Evolutionary conservation across 2,797 vertebrate species (phyloP).

Genomic region (Falco novaeseelandiae): DNA sequence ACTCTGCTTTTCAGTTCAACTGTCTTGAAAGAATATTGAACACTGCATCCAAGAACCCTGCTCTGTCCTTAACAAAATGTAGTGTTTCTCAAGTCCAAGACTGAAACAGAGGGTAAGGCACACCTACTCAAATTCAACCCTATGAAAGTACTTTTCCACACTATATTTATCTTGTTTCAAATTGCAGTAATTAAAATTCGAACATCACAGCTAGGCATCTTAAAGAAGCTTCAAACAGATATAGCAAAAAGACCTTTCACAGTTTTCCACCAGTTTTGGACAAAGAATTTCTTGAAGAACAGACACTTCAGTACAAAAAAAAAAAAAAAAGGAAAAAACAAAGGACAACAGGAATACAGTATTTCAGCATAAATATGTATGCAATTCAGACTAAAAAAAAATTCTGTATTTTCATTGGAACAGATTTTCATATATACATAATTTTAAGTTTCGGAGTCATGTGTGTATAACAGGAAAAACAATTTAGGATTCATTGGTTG

Average conservation of each 20-base stretch:
- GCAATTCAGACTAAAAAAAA: accelerated
- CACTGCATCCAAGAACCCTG: neutral
- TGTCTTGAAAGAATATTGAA: neutral
- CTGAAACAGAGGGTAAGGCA: neutral
- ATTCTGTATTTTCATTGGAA: neutral
- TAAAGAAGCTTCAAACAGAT: neutral
- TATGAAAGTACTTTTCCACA: neutral
- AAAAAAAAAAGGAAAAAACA: neutral
- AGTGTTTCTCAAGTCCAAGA: neutral
- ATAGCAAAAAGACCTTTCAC: neutral
- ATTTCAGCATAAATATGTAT: neutral
- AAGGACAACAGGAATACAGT: neutral
- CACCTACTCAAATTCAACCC: neutral
- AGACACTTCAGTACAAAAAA: neutral
- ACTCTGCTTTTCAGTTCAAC: neutral
- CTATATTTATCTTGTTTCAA: neutral
- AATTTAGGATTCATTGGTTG: accelerated
- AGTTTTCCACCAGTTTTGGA: neutral
- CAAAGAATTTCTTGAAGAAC: neutral
- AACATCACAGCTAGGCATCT: neutral
- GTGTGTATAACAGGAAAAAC: neutral
- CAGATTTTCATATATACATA: neutral
- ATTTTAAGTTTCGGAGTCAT: neutral
- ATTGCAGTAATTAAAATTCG: neutral
- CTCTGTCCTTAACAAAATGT: neutral